Percentiles rank a stretch among this genome's conserved stretches.
These are phyloP conservation scores for Romanogobio albipinnatus DNA, from an alignment of 2,113 vertebrate species.

Conservation along the genomic window DNA sequence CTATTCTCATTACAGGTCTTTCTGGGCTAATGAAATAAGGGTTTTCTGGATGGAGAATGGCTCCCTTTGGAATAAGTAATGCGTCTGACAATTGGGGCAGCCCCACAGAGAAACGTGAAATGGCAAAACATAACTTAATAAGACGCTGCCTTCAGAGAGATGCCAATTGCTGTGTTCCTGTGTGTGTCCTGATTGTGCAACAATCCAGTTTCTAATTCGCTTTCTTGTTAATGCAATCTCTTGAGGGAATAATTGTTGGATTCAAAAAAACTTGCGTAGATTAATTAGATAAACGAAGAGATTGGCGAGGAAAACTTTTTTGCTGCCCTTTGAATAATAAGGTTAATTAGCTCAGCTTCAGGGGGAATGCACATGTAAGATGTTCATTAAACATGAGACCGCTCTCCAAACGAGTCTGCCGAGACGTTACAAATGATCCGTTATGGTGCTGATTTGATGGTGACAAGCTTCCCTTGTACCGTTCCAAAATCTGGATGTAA, in stretches of 20 bases:
- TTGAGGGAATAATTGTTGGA: conserved; percentile 66
- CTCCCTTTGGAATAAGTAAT: conserved; percentile 51
- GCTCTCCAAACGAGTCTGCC: conserved; percentile 44
- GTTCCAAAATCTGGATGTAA: neutral
- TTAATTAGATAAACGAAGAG: conserved; percentile 60
- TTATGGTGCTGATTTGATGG: conserved; percentile 31
- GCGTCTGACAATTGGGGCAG: conserved; percentile 60
- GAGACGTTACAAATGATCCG: conserved; percentile 27
- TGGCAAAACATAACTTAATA: conserved; percentile 57
- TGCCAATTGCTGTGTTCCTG: conserved; percentile 48
- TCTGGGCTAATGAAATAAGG: conserved; percentile 60
- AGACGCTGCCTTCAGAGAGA: conserved; percentile 53
- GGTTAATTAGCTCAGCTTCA: conserved; percentile 79
- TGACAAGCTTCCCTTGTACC: conserved; percentile 25
- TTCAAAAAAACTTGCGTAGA: conserved; percentile 54
- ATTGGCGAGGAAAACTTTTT: conserved; percentile 67
- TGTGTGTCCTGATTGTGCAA: conserved; percentile 36
- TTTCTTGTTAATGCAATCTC: conserved; percentile 61
- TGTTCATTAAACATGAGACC: conserved; percentile 65
- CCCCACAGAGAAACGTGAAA: conserved; percentile 55
- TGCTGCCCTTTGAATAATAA: conserved; percentile 70
- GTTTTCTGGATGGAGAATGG: conserved; percentile 53
- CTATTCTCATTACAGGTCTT: conserved; percentile 53
- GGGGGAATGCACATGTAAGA: conserved; percentile 72
- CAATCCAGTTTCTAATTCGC: conserved; percentile 61